phyloP scores from a whole-genome alignment of 2,113 vertebrate genomes.

The Colaptes auratus region DNA sequence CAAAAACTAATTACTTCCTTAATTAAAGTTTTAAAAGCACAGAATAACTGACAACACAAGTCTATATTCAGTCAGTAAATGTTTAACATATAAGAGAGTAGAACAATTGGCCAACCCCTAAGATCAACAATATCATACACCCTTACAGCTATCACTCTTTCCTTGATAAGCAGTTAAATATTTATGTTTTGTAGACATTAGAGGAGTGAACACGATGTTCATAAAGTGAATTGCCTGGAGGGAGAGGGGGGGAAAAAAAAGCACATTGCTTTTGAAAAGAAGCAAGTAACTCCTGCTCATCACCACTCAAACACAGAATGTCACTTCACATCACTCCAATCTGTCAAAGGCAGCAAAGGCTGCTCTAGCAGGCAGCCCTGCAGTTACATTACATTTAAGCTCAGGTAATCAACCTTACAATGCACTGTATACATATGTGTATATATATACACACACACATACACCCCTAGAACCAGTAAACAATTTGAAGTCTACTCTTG shows the following conservation, averaged over 20 bases:
- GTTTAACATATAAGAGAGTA: neutral
- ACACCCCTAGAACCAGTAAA: neutral
- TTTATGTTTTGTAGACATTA: neutral
- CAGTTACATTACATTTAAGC: neutral
- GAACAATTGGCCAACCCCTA: neutral
- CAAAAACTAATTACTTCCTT: neutral
- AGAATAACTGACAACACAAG: neutral
- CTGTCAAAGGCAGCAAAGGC: neutral
- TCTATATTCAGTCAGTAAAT: neutral
- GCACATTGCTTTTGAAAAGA: neutral
- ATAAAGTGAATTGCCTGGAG: neutral
- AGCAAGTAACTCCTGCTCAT: neutral
- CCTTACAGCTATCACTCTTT: neutral
- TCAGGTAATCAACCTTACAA: neutral
- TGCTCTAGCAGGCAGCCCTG: neutral
- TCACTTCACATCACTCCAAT: rapidly evolving
- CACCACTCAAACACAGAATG: neutral
- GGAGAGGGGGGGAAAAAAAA: rapidly evolving
- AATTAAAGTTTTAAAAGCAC: neutral
- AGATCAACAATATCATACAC: neutral
- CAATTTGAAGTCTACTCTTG: neutral
- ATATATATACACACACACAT: neutral
- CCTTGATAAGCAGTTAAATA: neutral
- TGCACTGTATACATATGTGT: neutral
- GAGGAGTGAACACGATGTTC: neutral